Percentiles rank a stretch among this genome's conserved stretches.
Evolutionary conservation across 2,888 invertebrate genomes (phyloP).

Genomic region (Lycocerus yunnanus): DNA sequence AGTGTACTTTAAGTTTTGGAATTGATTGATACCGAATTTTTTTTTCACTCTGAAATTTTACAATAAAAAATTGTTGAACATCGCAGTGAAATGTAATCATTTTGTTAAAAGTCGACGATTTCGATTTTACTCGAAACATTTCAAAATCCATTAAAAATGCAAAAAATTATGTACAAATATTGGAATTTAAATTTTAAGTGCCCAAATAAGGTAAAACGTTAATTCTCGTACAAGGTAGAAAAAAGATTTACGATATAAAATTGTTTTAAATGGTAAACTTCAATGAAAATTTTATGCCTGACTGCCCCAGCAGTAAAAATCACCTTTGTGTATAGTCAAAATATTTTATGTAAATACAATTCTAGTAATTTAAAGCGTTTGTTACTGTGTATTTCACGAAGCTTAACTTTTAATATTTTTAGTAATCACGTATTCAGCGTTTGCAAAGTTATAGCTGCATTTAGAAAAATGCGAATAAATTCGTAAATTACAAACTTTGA

Average conservation of each 20-base stretch:
- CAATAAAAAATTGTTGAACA: no score
- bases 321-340: background rate
- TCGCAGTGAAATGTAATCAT: no score
- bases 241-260: background rate
- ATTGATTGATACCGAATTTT: no score
- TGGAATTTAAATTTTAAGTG: no score
- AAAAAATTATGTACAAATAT: no score
- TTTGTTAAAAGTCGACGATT: no score
- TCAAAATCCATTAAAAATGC: no score
- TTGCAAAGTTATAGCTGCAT: background rate
- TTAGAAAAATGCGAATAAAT: background rate
- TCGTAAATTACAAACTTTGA: background rate
- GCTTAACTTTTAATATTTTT: background rate
- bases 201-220: no score
- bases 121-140: no score
- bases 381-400: background rate
- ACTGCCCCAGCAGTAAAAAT: background rate
- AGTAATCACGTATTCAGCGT: background rate
- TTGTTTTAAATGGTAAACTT: background rate
- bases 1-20: no score
- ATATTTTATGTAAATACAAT: background rate
- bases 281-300: background rate
- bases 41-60: no score
- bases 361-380: background rate
- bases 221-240: background rate